These are phyloP conservation scores for Tachycineta bicolor DNA, from an alignment of 2,113 vertebrate genomes.

Conservation along the genomic window DNA sequence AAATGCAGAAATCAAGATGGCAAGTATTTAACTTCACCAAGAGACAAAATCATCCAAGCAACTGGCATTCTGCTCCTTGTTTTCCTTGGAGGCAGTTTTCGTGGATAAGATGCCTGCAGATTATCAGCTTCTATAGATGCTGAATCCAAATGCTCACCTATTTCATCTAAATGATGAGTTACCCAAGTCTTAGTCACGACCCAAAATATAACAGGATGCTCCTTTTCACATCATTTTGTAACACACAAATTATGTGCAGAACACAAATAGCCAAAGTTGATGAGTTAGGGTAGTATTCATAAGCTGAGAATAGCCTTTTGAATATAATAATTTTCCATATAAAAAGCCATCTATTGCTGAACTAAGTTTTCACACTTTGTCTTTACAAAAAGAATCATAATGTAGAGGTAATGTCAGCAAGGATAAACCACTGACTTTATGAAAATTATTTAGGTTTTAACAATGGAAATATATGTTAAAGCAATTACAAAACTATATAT, in stretches of 20 bases:
- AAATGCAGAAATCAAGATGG: not conserved
- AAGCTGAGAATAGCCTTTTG: conserved; percentile 4
- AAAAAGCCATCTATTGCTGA: conserved; percentile 43
- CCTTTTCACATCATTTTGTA: not conserved
- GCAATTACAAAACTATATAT: conserved; percentile 4
- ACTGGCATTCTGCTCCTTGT: not conserved
- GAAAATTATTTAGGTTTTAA: conserved; percentile 15
- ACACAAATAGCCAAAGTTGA: not conserved
- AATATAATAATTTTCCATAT: conserved; percentile 24
- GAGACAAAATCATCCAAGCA: not conserved
- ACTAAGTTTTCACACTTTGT: not conserved
- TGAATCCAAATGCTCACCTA: not conserved
- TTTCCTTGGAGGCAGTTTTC: not conserved
- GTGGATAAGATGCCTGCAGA: not conserved
- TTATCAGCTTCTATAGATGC: not conserved
- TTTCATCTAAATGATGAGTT: not conserved
- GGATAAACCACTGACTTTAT: conserved; percentile 19
- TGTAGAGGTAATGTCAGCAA: not conserved
- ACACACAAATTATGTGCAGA: not conserved
- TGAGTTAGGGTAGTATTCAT: not conserved
- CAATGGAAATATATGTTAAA: conserved; percentile 9
- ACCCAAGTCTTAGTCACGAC: not conserved
- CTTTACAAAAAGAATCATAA: conserved; percentile 40
- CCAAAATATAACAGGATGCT: not conserved
- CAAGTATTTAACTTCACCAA: not conserved